These are phyloP conservation scores for Tyrophagus putrescentiae DNA, from an alignment of 1,140 invertebrate genomes.

Conservation along the genomic window DNA sequence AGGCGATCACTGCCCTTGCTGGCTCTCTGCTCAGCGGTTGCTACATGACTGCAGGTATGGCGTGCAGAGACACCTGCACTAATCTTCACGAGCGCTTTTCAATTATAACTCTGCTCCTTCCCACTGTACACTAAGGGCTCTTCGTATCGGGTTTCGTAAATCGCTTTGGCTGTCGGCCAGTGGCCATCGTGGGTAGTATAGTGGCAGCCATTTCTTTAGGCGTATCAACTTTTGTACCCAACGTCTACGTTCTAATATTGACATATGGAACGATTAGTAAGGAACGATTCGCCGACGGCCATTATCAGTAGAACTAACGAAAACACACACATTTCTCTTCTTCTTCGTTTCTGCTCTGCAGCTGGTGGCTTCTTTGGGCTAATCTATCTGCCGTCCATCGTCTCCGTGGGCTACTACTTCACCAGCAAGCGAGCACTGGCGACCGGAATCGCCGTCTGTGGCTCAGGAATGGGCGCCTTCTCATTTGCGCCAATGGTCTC, in stretches of 20 bases:
- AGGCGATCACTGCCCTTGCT: conserved; percentile 79
- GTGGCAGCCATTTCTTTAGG: conserved; percentile 69
- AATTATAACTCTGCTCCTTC: neutral
- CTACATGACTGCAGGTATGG: conserved; percentile 72
- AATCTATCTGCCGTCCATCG: conserved; percentile 92
- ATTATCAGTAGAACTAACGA: too few species aligned
- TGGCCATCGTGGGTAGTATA: conserved; percentile 76
- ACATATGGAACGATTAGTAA: conserved; percentile 82
- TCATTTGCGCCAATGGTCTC: conserved; percentile 76
- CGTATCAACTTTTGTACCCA: conserved; percentile 65
- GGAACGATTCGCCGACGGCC: conserved; percentile 11
- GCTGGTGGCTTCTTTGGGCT: conserved; percentile 53
- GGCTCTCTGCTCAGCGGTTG: conserved; percentile 82
- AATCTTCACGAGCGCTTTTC: neutral
- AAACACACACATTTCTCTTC: too few species aligned
- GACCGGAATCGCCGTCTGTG: conserved; percentile 90
- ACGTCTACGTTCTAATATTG: conserved; percentile 73
- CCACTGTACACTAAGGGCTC: conserved; percentile 46
- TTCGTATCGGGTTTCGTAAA: conserved; percentile 87
- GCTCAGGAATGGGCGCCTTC: conserved; percentile 83
- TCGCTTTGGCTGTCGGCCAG: conserved; percentile 79
- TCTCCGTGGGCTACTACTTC: conserved; percentile 95
- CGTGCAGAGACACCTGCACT: neutral
- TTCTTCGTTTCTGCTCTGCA: conserved; percentile 1
- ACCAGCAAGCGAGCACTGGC: conserved; percentile 88